Percentiles rank a stretch among this genome's conserved stretches.
phyloP scores from a whole-genome alignment of 1,140 invertebrate species.

The Aphis craccivora region DNA sequence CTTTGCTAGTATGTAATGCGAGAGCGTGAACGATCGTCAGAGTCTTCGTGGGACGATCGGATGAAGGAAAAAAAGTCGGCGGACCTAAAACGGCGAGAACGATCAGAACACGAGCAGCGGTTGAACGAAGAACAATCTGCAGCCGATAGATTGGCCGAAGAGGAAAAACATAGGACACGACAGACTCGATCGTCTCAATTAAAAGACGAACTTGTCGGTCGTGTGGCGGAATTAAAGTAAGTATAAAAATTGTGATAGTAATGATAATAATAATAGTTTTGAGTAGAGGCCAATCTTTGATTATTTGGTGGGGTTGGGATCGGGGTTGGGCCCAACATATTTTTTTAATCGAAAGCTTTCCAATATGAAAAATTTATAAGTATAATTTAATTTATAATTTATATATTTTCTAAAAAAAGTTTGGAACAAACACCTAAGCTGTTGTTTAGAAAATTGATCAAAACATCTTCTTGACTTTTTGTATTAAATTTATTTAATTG shows the following conservation, averaged over 20 bases:
- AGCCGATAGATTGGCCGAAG: neutral
- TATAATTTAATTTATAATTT: too few species aligned
- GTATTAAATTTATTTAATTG: neutral
- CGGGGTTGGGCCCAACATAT: too few species aligned
- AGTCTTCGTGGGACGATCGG: conserved; percentile 45
- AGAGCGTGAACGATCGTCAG: conserved; percentile 22
- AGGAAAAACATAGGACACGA: neutral
- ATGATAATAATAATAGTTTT: too few species aligned
- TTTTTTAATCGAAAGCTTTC: too few species aligned
- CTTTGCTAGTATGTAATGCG: conserved; percentile 9
- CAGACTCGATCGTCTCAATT: neutral
- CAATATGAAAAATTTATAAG: too few species aligned
- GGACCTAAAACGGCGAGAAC: neutral
- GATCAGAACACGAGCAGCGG: neutral
- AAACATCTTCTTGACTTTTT: neutral
- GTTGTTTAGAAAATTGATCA: neutral
- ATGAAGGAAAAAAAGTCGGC: conserved; percentile 14
- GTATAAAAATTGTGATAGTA: neutral
- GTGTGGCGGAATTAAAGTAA: conserved; percentile 41
- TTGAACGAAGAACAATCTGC: neutral
- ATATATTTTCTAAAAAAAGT: too few species aligned
- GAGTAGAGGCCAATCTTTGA: too few species aligned
- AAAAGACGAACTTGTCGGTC: neutral
- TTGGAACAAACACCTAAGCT: too few species aligned
- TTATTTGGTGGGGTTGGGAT: too few species aligned